Conservation (phyloP, 2,113 vertebrate species). For the Vireo altiloquus region DNA sequence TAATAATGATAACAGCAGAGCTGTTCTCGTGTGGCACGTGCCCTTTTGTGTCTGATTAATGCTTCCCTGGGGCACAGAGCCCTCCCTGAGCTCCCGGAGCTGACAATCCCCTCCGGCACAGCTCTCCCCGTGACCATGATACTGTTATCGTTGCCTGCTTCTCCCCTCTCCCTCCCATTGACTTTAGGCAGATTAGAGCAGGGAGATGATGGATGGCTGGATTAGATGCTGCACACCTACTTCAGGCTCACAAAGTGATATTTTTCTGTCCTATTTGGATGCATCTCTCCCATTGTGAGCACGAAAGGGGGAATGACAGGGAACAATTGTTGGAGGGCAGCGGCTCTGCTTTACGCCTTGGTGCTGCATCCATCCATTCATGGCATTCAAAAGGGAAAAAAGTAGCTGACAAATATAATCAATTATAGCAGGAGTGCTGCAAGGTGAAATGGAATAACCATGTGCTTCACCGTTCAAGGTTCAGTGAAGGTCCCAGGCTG, state of each 20-base stretch:
- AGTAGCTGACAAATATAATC: slow-evolving; percentile 25
- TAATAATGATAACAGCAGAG: not conserved
- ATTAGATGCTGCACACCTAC: not conserved
- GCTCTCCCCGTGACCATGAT: not conserved
- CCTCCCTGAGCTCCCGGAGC: not conserved
- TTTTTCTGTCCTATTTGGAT: slow-evolving; percentile 11
- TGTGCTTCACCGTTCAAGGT: slow-evolving; percentile 1
- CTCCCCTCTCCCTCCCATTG: not conserved
- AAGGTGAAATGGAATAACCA: slow-evolving; percentile 29
- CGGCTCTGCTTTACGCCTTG: not conserved
- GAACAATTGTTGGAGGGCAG: not conserved
- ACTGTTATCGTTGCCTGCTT: not conserved
- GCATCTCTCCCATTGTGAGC: not conserved
- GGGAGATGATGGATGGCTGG: slow-evolving; percentile 30
- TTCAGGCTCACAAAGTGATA: not conserved
- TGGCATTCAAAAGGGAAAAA: not conserved
- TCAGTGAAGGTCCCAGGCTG: slow-evolving; percentile 1
- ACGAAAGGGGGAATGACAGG: not conserved
- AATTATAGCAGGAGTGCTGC: slow-evolving; percentile 27
- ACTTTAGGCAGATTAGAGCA: slow-evolving; percentile 20
- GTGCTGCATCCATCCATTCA: not conserved
- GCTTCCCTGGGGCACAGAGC: not conserved
- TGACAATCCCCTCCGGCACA: not conserved
- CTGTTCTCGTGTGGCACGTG: not conserved
- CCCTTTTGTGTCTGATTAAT: not conserved